These are phyloP conservation scores for Minunthozetes semirufus DNA, from an alignment of 2,888 invertebrate genomes.

Conservation along the genomic window DNA sequence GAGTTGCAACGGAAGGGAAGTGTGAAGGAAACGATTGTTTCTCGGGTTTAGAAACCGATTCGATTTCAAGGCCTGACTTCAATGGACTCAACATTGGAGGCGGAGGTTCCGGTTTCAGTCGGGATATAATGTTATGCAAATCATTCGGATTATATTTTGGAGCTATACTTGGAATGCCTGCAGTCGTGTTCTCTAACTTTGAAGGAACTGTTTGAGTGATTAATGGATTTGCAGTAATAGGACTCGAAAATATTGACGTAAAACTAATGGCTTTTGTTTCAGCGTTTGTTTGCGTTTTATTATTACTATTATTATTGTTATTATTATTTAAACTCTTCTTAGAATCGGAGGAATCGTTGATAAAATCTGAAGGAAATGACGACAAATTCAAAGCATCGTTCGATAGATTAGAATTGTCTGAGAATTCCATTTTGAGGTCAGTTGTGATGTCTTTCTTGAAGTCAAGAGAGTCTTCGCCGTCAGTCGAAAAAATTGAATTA, in stretches of 20 bases:
- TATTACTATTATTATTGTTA: neutral
- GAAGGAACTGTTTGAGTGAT: neutral
- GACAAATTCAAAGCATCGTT: neutral
- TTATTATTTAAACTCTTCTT: neutral
- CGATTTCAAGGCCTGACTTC: neutral
- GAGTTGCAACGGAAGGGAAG: neutral
- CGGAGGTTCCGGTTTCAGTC: neutral
- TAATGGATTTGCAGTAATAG: neutral
- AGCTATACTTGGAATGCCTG: neutral
- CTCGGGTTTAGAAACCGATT: neutral
- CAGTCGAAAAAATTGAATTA: neutral
- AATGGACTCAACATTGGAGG: conserved; percentile 18
- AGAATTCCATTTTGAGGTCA: conserved; percentile 34
- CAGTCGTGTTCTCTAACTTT: neutral
- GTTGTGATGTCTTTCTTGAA: conserved; percentile 7
- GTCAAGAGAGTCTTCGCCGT: neutral
- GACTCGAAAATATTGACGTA: conserved; percentile 17
- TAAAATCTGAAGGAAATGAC: conserved; percentile 5
- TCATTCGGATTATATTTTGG: neutral
- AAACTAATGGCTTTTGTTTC: neutral
- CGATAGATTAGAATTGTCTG: conserved; percentile 32
- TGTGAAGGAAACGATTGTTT: neutral
- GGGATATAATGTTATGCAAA: neutral
- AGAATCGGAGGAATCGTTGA: conserved; percentile 32
- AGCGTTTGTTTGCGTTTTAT: neutral